These are phyloP conservation scores for Metalampra italica DNA, from an alignment of 2,888 invertebrate species.

Conservation along the genomic window DNA sequence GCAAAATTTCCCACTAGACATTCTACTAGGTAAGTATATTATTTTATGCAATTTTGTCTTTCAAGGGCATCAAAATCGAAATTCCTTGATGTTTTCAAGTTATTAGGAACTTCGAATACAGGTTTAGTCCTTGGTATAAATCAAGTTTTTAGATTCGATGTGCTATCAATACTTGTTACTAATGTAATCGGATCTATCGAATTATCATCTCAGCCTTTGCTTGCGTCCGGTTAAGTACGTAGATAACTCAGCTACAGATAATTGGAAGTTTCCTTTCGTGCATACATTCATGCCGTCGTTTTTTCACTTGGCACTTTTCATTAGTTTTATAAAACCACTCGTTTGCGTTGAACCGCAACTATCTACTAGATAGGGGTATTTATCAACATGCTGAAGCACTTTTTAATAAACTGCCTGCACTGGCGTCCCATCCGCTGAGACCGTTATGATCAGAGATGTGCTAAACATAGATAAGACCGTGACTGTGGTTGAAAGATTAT, in stretches of 20 bases:
- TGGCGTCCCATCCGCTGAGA: constrained; percentile 30
- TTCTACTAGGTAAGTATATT: no score
- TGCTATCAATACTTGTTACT: no score
- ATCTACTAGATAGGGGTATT: constrained; percentile 4
- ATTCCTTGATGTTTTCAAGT: no score
- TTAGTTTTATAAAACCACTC: constrained; percentile 6
- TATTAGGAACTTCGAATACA: no score
- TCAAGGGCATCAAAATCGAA: no score
- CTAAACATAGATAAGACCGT: background rate
- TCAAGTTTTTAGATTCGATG: background rate
- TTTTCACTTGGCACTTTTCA: constrained; percentile 9
- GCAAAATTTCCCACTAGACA: no score
- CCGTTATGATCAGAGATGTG: constrained; percentile 17
- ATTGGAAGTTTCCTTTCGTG: constrained; percentile 11
- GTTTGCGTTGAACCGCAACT: constrained; percentile 5
- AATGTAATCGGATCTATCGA: no score
- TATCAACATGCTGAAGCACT: constrained; percentile 6
- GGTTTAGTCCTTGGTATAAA: no score
- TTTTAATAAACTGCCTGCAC: constrained; percentile 7
- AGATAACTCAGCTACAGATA: background rate
- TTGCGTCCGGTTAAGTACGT: no score
- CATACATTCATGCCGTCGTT: background rate
- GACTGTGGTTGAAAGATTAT: background rate
- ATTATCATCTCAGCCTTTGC: no score
- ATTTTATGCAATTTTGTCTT: no score